Percentiles rank a stretch among this genome's conserved stretches.
phyloP scores from a whole-genome alignment of 2,797 vertebrate species.

The Lithobates sylvaticus region DNA sequence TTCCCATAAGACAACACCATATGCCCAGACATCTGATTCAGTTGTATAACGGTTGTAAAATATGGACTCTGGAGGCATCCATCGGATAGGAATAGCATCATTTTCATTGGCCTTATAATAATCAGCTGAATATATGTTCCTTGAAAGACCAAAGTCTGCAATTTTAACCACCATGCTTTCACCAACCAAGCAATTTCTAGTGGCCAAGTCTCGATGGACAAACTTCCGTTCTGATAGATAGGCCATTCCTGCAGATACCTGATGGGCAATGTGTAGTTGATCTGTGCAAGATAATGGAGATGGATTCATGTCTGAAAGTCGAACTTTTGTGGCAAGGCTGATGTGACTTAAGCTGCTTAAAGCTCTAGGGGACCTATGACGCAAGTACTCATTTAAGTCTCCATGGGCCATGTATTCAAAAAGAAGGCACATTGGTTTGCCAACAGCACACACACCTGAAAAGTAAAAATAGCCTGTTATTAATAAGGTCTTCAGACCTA shows the following conservation, averaged over 20 bases:
- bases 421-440: constrained; percentile 97
- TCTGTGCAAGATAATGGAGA: constrained; percentile 81
- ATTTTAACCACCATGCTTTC: constrained; percentile 97
- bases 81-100: constrained; percentile 95
- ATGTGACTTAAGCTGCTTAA: constrained; percentile 77
- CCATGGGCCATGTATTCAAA: constrained; percentile 98
- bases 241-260: constrained; percentile 94
- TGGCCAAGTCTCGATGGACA: constrained; percentile 96
- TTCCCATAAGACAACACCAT: constrained; percentile 96
- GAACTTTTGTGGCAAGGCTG: constrained; percentile 75
- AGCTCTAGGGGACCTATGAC: constrained; percentile 81
- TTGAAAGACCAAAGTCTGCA: constrained; percentile 94
- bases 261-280: constrained; percentile 90
- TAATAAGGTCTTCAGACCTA: not conserved
- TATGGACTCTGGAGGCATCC: constrained; percentile 99
- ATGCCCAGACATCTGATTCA: constrained; percentile 97
- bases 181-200: constrained; percentile 94
- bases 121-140: constrained; percentile 97
- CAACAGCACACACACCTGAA: constrained; percentile 95
- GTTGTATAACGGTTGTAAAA: constrained; percentile 98
- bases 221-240: constrained; percentile 98
- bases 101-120: constrained; percentile 99
- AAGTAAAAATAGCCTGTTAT: constrained; percentile 6
- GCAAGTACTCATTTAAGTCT: constrained; percentile 94
- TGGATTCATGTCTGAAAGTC: constrained; percentile 75